Percentiles rank a stretch among this genome's conserved stretches.
These are phyloP conservation scores for Coccyzus lansbergi DNA, from an alignment of 2,797 vertebrate genomes.

Conservation along the genomic window DNA sequence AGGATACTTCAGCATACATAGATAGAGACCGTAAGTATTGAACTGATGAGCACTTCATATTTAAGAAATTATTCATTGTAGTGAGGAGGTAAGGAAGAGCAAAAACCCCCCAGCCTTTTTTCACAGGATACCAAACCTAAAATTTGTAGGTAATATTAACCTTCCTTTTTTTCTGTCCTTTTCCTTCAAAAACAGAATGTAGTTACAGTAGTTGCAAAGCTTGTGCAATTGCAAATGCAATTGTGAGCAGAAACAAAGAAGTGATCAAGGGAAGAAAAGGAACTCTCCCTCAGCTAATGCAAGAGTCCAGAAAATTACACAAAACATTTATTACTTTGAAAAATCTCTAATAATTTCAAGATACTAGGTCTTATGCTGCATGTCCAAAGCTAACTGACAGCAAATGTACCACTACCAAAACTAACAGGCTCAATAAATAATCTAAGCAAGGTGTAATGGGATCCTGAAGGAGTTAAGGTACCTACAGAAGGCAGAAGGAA, in stretches of 20 bases:
- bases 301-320: background rate
- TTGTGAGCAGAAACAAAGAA: background rate
- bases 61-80: background rate
- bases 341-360: background rate
- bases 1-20: background rate
- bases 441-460: background rate
- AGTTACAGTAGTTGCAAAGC: background rate
- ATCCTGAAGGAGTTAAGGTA: background rate
- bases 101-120: background rate
- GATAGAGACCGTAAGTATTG: background rate
- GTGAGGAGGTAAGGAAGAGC: background rate
- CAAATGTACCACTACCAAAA: background rate
- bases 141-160: fast-evolving
- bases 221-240: background rate
- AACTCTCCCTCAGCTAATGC: background rate
- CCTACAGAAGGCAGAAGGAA: background rate
- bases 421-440: background rate
- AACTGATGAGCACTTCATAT: background rate
- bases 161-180: background rate
- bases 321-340: background rate
- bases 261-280: background rate
- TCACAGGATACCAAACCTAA: background rate
- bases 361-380: background rate
- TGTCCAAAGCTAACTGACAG: background rate
- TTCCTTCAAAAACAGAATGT: background rate